Base-by-base conservation (phyloP, 2,113 vertebrate species). In the Rhea pennata region DNA sequence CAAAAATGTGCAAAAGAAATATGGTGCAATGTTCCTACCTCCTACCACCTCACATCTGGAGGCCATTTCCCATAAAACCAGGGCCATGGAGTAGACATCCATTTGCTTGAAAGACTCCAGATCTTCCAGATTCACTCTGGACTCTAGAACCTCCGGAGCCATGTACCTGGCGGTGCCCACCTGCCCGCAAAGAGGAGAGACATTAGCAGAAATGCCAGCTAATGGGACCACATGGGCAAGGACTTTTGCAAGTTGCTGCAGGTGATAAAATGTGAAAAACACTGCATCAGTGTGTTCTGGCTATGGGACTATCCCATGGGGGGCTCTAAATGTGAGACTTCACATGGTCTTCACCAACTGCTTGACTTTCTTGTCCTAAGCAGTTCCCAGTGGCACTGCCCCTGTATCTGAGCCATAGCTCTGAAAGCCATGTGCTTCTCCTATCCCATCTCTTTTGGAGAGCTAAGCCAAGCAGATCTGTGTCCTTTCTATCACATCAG, bases 21-120 rank as follows among this genome's bases (percentile, higher is more conserved):
- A 2, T 0, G 0, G 4, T 74, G 56, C 0, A 0, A n/a, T 48
- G 21, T 19, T 88, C 97, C 89, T 97, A 99, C 99, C 98, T 98
- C 98, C 98, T 51, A 98, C 98, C 65, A 95, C 98, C 6, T 98
- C 97, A 93, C 99, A 99, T 93, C 99, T 98, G 61, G 99, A 99
- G 14, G 98, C 98, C 98, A 99, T 98, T 94, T 99, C 99, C 99
- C 99, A 99, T 61, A 99, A 94, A 71, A 99, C 98, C 4, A 99
- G 97, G 65, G 99, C 98, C 98, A 99, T 98, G 90, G 99, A 99
- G 93, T 99, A 99, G 51, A 99, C 98, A 8, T 99, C 99, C 98
- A 99, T 99, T 97, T 99, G 99, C 96, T 99, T 99, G 89, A 99
- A 99, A 54, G 99, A 98, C 95, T 99, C 99, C 40, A 99, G 97